phyloP scores from a whole-genome alignment of 1,140 invertebrate genomes.

The Pentalonia nigronervosa region DNA sequence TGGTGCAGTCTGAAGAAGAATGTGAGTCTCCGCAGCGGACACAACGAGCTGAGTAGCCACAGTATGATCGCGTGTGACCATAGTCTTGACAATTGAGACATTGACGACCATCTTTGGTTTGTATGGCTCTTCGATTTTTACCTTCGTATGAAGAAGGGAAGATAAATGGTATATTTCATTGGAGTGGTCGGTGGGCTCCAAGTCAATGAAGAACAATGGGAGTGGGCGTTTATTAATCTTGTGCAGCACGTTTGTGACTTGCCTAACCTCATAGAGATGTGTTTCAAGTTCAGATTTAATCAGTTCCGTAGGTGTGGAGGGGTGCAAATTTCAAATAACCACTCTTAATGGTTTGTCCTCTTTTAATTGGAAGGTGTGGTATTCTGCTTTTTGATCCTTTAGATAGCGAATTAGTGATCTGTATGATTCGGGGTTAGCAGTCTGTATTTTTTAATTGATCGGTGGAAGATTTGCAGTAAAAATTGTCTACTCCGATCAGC shows the following conservation, averaged over 20 bases:
- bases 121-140: conserved; percentile 62
- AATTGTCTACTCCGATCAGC: conserved; percentile 10
- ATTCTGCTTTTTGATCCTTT: not conserved
- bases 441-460: not conserved
- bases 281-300: not conserved
- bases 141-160: conserved; percentile 59
- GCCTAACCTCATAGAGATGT: not conserved
- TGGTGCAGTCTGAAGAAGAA: conserved; percentile 63
- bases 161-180: conserved; percentile 62
- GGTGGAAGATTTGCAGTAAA: not conserved
- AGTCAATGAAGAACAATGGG: conserved; percentile 63
- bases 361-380: conserved; percentile 2
- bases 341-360: conserved; percentile 51
- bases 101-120: conserved; percentile 62
- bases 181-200: conserved; percentile 63
- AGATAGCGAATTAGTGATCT: not conserved
- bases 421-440: not conserved
- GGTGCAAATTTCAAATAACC: not conserved
- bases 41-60: conserved; percentile 62
- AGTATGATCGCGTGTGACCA: conserved; percentile 62
- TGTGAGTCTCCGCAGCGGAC: conserved; percentile 64
- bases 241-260: conserved; percentile 53
- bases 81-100: conserved; percentile 47
- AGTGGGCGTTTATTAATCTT: conserved; percentile 62
- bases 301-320: not conserved